Evolutionary conservation across 1,140 invertebrate genomes (phyloP).

Genomic region (Eciton burchellii): DNA sequence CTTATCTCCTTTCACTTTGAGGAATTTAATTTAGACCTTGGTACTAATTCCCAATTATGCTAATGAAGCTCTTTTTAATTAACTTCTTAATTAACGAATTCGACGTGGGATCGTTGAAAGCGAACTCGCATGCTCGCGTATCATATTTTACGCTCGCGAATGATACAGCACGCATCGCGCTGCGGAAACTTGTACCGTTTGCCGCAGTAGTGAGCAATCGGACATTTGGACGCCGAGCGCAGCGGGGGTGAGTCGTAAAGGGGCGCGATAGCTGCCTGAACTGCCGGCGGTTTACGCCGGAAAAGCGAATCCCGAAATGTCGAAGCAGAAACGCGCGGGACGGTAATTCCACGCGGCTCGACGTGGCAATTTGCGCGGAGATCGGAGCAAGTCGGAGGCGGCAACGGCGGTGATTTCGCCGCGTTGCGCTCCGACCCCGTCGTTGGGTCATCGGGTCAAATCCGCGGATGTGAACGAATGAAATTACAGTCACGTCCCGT

Average conservation of each 20-base stretch:
- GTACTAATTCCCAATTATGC: not conserved
- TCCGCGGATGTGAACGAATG: not conserved
- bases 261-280: not conserved
- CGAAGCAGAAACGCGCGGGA: not conserved
- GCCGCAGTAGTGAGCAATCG: not conserved
- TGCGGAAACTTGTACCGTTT: not conserved
- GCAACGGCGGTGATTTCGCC: slow-evolving; percentile 16
- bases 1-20: not conserved
- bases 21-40: slow-evolving; percentile 10
- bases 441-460: slow-evolving; percentile 53
- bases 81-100: not conserved
- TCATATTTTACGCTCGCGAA: not conserved
- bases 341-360: not conserved
- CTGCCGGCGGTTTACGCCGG: not conserved
- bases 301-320: not conserved
- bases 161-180: not conserved
- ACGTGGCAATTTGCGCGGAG: slow-evolving; percentile 30
- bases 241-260: not conserved
- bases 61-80: not conserved
- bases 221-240: not conserved
- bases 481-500: not conserved
- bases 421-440: slow-evolving; percentile 23
- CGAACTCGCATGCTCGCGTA: not conserved
- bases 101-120: not conserved
- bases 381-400: slow-evolving; percentile 24